Evolutionary conservation across 2,888 invertebrate genomes (phyloP).

Genomic region (Cheilosia soror): DNA sequence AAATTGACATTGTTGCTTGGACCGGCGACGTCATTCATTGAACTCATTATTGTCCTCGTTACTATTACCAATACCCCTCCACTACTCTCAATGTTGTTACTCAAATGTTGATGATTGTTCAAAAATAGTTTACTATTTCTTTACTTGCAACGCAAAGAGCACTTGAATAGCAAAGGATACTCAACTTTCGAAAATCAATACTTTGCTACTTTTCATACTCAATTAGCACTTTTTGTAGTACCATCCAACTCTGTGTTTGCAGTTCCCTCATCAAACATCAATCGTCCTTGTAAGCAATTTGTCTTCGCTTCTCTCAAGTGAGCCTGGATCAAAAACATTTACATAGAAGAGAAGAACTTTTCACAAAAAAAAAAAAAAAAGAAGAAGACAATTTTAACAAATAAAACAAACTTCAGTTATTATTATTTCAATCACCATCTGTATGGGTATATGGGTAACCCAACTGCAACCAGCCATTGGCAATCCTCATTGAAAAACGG

Average conservation of each 20-base stretch:
- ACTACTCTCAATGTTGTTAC: too few species aligned
- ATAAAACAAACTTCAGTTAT: slow-evolving; percentile 60
- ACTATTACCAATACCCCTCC: too few species aligned
- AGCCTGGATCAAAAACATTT: slow-evolving; percentile 41
- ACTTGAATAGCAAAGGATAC: background rate
- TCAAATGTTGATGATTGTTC: too few species aligned
- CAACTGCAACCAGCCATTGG: slow-evolving; percentile 15
- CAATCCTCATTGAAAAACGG: slow-evolving; percentile 57
- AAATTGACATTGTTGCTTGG: too few species aligned
- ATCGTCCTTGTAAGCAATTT: slow-evolving; percentile 24
- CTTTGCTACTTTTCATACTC: slow-evolving; percentile 9
- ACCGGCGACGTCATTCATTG: too few species aligned
- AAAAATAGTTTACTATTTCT: too few species aligned
- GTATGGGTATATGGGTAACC: slow-evolving; percentile 12
- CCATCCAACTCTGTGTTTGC: slow-evolving; percentile 22
- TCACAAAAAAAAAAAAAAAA: slow-evolving; percentile 15
- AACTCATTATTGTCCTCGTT: too few species aligned
- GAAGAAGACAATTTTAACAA: slow-evolving; percentile 24
- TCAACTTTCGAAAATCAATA: background rate
- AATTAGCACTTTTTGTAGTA: slow-evolving; percentile 33
- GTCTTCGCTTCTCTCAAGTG: slow-evolving; percentile 17
- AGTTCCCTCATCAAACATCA: slow-evolving; percentile 31
- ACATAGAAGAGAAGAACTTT: slow-evolving; percentile 7
- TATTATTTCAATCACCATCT: slow-evolving; percentile 33
- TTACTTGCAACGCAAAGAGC: too few species aligned